Percentiles rank a stretch among this genome's conserved stretches.
Conservation (phyloP, 2,113 vertebrate genomes). For the Leucopsar rothschildi region DNA sequence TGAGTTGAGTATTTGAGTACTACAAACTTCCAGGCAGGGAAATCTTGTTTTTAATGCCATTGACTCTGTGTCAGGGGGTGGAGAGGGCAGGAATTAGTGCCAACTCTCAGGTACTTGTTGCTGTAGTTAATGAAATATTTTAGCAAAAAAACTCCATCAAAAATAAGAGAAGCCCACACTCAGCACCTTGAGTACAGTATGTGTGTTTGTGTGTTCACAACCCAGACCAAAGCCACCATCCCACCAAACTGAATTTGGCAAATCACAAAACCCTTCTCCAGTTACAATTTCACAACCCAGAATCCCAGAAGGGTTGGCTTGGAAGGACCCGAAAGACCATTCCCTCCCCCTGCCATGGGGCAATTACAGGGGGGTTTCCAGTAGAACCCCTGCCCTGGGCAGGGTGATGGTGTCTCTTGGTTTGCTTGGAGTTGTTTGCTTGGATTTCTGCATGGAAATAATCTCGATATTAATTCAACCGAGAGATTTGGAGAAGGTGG, state of each 20-base stretch:
- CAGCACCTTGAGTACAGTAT: not conserved
- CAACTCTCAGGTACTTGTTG: not conserved
- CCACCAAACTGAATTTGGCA: fast-evolving
- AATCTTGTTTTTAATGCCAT: not conserved
- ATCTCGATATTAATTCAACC: not conserved
- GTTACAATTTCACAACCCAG: fast-evolving
- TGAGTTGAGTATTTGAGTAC: not conserved
- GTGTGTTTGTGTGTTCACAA: not conserved
- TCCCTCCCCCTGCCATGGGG: not conserved
- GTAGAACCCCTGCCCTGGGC: not conserved
- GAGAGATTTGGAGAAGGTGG: not conserved
- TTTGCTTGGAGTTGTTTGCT: not conserved
- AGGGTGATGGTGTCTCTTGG: not conserved
- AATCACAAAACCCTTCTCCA: not conserved
- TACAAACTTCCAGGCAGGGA: not conserved
- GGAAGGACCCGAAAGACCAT: no score
- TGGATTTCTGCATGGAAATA: not conserved
- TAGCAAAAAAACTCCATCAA: not conserved
- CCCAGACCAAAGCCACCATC: not conserved
- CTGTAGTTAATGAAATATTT: not conserved
- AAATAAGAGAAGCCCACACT: not conserved
- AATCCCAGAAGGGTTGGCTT: not conserved
- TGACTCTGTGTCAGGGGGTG: not conserved
- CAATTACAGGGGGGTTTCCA: fast-evolving
- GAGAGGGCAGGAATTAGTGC: not conserved